Percentiles rank a stretch among this genome's conserved stretches.
phyloP scores from a whole-genome alignment of 1,140 invertebrate species.

The Drosophila bifasciata region DNA sequence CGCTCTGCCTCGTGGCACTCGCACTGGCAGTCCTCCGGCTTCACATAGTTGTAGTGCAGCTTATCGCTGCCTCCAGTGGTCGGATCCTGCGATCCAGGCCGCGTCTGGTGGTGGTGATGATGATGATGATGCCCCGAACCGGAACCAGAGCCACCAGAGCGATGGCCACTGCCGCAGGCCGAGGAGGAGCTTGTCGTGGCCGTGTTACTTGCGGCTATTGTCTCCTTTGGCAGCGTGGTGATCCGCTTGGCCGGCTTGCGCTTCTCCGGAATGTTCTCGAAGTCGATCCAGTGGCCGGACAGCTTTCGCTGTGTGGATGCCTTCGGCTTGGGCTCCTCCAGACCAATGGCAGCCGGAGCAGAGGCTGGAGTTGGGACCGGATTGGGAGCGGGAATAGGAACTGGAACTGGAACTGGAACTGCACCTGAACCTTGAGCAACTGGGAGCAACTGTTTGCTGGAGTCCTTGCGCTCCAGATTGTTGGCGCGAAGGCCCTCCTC shows the following conservation, averaged over 20 bases:
- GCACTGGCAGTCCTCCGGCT: slow-evolving; percentile 92
- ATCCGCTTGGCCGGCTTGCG: slow-evolving; percentile 91
- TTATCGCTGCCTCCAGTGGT: slow-evolving; percentile 44
- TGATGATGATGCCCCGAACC: slow-evolving; percentile 39
- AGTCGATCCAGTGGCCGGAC: slow-evolving; percentile 91
- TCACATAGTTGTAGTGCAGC: slow-evolving; percentile 90
- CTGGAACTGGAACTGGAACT: slow-evolving; percentile 28
- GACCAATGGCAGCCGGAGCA: slow-evolving; percentile 29
- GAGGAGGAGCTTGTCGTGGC: slow-evolving; percentile 44
- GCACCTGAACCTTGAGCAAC: slow-evolving; percentile 22
- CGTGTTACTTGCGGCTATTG: slow-evolving; percentile 52
- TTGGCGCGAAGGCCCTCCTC: slow-evolving; percentile 85
- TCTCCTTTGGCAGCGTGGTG: slow-evolving; percentile 88
- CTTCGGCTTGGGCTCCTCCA: slow-evolving; percentile 65
- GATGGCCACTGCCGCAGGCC: slow-evolving; percentile 53
- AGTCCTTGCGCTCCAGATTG: slow-evolving; percentile 77
- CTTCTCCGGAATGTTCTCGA: slow-evolving; percentile 92
- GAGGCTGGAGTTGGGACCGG: slow-evolving; percentile 83
- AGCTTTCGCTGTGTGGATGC: slow-evolving; percentile 74
- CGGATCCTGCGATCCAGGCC: slow-evolving; percentile 60
- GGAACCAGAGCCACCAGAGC: slow-evolving; percentile 58
- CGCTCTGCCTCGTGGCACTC: slow-evolving; percentile 89
- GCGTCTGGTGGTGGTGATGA: slow-evolving; percentile 57
- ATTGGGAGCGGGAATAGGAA: slow-evolving; percentile 16
- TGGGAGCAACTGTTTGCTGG: slow-evolving; percentile 67